These are phyloP conservation scores for Saimiri boliviensis DNA, from an alignment of 2,113 vertebrate species.

Conservation along the genomic window DNA sequence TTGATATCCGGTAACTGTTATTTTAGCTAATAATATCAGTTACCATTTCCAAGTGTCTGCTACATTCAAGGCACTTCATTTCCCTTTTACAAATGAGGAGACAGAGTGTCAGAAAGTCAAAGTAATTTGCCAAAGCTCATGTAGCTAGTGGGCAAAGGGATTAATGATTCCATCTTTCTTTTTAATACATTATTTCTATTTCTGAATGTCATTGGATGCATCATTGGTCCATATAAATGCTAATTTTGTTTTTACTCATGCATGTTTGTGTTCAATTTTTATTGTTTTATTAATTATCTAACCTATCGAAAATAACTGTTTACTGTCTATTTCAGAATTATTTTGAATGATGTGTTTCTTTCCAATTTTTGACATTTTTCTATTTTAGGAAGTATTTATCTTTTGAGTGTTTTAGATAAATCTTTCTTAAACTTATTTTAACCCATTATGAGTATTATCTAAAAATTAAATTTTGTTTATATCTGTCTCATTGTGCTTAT, in stretches of 20 bases:
- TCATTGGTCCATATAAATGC: background rate
- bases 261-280: slow-evolving; percentile 6
- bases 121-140: background rate
- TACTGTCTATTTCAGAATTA: slow-evolving; percentile 20
- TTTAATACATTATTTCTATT: background rate
- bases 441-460: slow-evolving; percentile 37
- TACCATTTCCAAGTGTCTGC: background rate
- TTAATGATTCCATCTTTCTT: background rate
- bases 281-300: slow-evolving; percentile 40
- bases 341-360: slow-evolving; percentile 50
- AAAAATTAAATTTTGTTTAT: slow-evolving; percentile 48
- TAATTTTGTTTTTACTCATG: slow-evolving; percentile 29
- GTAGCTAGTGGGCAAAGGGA: background rate
- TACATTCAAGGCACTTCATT: background rate
- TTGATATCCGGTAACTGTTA: background rate
- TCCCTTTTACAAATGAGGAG: background rate
- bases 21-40: background rate
- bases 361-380: slow-evolving; percentile 11
- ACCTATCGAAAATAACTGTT: background rate
- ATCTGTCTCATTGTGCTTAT: slow-evolving; percentile 31
- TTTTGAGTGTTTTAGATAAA: slow-evolving; percentile 24
- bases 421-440: slow-evolving; percentile 41
- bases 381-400: slow-evolving; percentile 30
- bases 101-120: background rate
- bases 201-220: background rate